Conservation (phyloP, 2,888 invertebrate species). For the Hyppa rectilinea region DNA sequence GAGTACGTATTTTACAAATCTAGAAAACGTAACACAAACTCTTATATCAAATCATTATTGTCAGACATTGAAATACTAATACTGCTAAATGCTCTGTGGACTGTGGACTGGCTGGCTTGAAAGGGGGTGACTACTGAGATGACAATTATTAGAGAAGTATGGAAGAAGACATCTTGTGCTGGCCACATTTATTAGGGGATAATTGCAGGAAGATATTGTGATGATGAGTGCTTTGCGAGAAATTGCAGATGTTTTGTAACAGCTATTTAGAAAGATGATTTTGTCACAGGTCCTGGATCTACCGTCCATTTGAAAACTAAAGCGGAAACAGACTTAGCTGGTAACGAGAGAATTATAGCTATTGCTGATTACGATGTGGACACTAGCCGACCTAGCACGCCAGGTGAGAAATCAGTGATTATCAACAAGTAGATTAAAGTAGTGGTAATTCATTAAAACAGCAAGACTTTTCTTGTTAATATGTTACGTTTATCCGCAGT, state of each 20-base stretch:
- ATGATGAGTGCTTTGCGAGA: not conserved
- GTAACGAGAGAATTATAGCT: slow-evolving; percentile 89
- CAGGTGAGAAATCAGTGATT: slow-evolving; percentile 76
- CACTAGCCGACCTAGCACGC: slow-evolving; percentile 92
- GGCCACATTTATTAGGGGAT: not conserved
- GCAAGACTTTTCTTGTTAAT: not conserved
- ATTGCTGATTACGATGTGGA: slow-evolving; percentile 91
- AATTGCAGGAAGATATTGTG: not conserved
- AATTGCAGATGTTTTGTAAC: not conserved
- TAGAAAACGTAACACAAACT: not conserved
- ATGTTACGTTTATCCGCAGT: too few species aligned
- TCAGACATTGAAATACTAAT: not conserved
- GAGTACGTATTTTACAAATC: not conserved
- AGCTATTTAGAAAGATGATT: not conserved
- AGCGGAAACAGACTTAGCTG: slow-evolving; percentile 84
- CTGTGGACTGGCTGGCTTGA: too few species aligned
- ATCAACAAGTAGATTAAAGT: not conserved
- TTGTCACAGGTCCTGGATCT: slow-evolving; percentile 87
- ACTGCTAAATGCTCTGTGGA: not conserved
- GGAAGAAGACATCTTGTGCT: not conserved
- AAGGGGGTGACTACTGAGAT: not conserved
- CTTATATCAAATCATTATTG: not conserved
- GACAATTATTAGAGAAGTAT: too few species aligned
- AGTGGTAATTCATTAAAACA: not conserved
- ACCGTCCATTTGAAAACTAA: slow-evolving; percentile 90